These are phyloP conservation scores for Callipepla squamata DNA, from an alignment of 2,113 vertebrate species.

Conservation along the genomic window DNA sequence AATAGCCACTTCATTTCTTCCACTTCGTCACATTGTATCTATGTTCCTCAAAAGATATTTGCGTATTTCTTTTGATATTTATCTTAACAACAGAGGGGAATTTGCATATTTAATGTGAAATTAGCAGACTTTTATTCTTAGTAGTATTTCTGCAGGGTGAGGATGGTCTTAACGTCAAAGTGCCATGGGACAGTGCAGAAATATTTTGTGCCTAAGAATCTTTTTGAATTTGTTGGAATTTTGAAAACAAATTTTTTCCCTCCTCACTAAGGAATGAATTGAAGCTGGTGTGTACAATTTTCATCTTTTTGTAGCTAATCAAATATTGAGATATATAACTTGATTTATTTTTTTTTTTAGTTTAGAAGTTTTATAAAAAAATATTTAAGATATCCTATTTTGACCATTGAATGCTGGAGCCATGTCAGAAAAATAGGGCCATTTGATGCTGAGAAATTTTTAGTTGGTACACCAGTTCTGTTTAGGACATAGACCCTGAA, in stretches of 20 bases:
- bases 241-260: not conserved
- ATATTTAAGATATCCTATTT: not conserved
- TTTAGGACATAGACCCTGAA: conserved; percentile 4
- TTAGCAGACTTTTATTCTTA: not conserved
- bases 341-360: not conserved
- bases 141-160: not conserved
- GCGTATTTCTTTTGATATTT: not conserved
- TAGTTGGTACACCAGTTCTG: not conserved
- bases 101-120: not conserved
- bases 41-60: not conserved
- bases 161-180: not conserved
- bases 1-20: not conserved
- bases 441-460: conserved; percentile 5
- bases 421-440: not conserved
- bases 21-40: not conserved
- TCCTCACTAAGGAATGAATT: not conserved
- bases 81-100: not conserved
- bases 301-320: not conserved
- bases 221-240: not conserved
- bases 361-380: not conserved
- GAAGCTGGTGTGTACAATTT: too few relatives aligned
- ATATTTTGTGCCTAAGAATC: not conserved
- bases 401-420: not conserved
- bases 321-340: not conserved
- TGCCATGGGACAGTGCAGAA: not conserved